Evolutionary conservation across 2,113 vertebrate genomes (phyloP), one percentile per base, ranked within the genome.

Genomic region (Bos indicus): DNA sequence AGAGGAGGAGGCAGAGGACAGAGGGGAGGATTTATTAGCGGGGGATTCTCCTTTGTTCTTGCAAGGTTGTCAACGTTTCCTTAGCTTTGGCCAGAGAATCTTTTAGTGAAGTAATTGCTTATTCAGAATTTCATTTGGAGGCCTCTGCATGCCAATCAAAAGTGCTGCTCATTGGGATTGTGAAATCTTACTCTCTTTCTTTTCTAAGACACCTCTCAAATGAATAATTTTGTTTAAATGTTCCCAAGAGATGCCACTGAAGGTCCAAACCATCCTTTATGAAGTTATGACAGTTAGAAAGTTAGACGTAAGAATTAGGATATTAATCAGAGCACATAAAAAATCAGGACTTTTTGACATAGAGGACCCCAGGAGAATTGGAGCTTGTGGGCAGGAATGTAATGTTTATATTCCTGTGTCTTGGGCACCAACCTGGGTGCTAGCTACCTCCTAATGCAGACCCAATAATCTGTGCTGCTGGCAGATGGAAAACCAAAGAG

Each of bases 171-270:
- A 2, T 13, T 12, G 48, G 36, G 25, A 21, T 64, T 59, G 14
- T 77, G 43, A 51, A 60, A 80, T 60, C 51, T 5, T 78, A 59
- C 0, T 36, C 21, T 5, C 14, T 90, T 87, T 86, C n/a, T 88
- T 78, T 52, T 26, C 43, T 40, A 30, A 54, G 48, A 28, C 67
- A 25, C 28, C 30, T 94, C 40, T 16, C 92, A 91, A 74, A 60
- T 48, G 52, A 91, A 59, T 36, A 36, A 33, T 90, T 94, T 83
- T 77, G 46, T 80, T 90, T 64, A 84, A 25, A 40, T 14, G 36
- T 64, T 64, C 40, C 43, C 36, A 21, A 28, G 74, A 28, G 48
- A 16, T 13, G 36, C 74, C 77, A 21, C 17, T 15, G 19, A 83
- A 67, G n/a, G 26, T 25, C 46, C 57, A 19, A 59, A 8, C 74